Percentiles rank a stretch among this genome's conserved stretches.
Evolutionary conservation across 2,888 invertebrate species (phyloP).

Genomic region (Prosopocoilus inquinatus): DNA sequence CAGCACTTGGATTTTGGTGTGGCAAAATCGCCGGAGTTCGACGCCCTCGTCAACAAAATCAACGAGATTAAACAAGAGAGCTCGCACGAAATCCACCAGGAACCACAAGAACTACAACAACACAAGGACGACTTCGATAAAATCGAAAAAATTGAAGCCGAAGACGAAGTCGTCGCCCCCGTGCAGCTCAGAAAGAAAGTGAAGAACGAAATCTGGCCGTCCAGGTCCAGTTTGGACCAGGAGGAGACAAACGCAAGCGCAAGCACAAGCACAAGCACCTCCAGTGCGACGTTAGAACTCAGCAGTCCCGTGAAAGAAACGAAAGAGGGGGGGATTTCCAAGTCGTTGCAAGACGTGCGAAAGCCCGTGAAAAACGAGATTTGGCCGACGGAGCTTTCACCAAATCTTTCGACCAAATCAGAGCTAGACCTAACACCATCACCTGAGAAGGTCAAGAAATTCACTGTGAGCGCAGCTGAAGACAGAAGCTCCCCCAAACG

Average conservation of each 20-base stretch:
- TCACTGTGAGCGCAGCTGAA: not conserved
- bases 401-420: no score
- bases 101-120: slow-evolving; percentile 21
- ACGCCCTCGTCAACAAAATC: slow-evolving; percentile 45
- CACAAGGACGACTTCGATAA: slow-evolving; percentile 6
- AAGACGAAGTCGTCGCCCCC: not conserved
- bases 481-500: not conserved
- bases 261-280: no score
- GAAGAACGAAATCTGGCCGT: slow-evolving; percentile 2
- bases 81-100: slow-evolving; percentile 24
- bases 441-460: not conserved
- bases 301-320: no score
- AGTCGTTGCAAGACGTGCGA: no score
- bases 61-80: slow-evolving; percentile 44
- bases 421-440: not conserved
- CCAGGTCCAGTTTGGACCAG: no score
- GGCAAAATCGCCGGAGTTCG: slow-evolving; percentile 38
- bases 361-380: no score
- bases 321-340: no score
- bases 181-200: not conserved
- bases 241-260: no score
- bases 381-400: no score
- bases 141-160: slow-evolving; percentile 4
- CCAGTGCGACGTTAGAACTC: no score
- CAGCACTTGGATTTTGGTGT: slow-evolving; percentile 34